Percentiles rank a stretch among this genome's conserved stretches.
phyloP scores from a whole-genome alignment of 2,797 vertebrate genomes.

The Platyrinchus mystaceus region DNA sequence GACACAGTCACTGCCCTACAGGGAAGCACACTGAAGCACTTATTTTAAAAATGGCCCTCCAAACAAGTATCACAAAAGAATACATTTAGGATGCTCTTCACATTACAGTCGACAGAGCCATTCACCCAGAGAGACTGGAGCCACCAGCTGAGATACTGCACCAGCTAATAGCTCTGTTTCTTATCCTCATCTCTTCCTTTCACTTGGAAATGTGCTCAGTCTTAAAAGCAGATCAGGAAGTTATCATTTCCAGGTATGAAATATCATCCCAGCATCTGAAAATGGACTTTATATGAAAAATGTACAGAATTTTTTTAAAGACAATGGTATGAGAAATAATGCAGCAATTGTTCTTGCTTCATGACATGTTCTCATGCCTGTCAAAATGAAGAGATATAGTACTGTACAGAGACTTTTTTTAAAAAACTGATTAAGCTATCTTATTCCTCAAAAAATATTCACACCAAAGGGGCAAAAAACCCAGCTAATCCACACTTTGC shows the following conservation, averaged over 20 bases:
- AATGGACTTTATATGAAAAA: background rate
- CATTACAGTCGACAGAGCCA: background rate
- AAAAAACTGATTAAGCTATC: background rate
- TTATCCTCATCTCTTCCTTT: background rate
- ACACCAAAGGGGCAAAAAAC: background rate
- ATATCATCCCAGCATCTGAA: background rate
- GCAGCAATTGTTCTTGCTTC: background rate
- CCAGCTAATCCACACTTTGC: background rate
- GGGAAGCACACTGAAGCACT: background rate
- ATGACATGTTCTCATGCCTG: background rate
- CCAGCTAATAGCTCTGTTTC: background rate
- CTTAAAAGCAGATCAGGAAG: background rate
- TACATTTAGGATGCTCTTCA: background rate
- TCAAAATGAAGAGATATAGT: background rate
- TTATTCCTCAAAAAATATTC: background rate
- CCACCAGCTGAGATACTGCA: background rate
- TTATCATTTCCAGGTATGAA: background rate
- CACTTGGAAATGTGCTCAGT: background rate
- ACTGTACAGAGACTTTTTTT: background rate
- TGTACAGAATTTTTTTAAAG: background rate
- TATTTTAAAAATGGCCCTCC: background rate
- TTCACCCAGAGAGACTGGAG: background rate
- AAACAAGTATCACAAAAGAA: background rate
- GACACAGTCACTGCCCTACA: background rate
- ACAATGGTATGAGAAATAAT: background rate